Conservation (phyloP, 1,140 invertebrate species). For the Nymphalis io region DNA sequence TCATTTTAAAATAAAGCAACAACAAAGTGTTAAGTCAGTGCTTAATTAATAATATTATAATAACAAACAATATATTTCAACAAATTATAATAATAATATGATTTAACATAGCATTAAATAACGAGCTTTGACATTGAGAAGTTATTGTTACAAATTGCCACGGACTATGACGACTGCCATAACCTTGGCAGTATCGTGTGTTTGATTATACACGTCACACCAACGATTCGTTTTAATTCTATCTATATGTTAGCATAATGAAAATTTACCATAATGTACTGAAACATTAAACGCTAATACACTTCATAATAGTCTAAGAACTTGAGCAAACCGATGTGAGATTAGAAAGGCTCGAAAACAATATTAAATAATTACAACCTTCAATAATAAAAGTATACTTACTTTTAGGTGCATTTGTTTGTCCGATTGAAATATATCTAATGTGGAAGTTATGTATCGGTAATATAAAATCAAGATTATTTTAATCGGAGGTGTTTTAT, state of each 20-base stretch:
- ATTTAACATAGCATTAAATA: slow-evolving; percentile 33
- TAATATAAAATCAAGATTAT: no score
- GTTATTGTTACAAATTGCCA: slow-evolving; percentile 72
- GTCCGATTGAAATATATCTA: no score
- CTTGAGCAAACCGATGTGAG: no score
- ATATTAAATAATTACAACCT: no score
- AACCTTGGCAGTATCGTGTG: slow-evolving; percentile 70
- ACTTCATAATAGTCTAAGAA: no score
- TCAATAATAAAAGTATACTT: no score
- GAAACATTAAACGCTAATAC: background rate
- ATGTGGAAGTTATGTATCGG: no score
- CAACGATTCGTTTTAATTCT: slow-evolving; percentile 25
- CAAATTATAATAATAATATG: slow-evolving; percentile 20
- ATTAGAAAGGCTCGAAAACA: no score
- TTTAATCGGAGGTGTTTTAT: no score
- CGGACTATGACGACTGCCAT: slow-evolving; percentile 60
- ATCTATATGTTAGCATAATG: slow-evolving; percentile 4
- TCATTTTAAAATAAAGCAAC: background rate
- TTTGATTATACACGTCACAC: slow-evolving; percentile 69
- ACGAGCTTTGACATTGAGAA: slow-evolving; percentile 64
- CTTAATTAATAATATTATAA: background rate
- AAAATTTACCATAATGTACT: background rate
- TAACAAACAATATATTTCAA: slow-evolving; percentile 3
- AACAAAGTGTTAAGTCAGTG: background rate
- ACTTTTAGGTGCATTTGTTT: no score